Conservation (phyloP, 2,113 vertebrate species). For the Eptesicus fuscus region DNA sequence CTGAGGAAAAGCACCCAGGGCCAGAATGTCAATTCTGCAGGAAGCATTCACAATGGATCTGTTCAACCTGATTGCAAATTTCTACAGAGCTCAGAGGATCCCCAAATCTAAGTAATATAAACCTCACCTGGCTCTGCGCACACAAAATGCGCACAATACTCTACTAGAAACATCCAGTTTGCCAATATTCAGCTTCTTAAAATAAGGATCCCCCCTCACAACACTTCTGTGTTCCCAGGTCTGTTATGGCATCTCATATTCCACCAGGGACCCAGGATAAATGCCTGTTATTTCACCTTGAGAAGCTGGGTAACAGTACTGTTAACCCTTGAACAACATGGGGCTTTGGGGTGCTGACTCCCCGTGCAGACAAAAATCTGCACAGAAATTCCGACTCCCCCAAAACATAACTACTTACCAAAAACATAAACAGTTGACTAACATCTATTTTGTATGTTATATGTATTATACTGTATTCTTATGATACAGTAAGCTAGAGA, state of each 20-base stretch:
- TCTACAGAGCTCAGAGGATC: conserved; percentile 26
- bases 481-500: background rate
- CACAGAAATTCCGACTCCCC: background rate
- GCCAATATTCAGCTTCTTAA: background rate
- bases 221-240: too few relatives aligned
- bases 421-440: background rate
- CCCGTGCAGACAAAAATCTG: background rate
- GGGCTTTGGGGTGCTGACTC: too few relatives aligned
- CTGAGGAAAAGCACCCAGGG: background rate
- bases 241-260: background rate
- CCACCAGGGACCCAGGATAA: background rate
- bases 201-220: background rate
- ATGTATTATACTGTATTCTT: background rate
- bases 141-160: background rate
- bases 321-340: background rate
- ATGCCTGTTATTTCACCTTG: background rate
- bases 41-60: conserved; percentile 36
- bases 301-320: background rate
- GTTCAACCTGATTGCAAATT: conserved; percentile 45
- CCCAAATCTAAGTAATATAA: background rate
- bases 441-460: background rate
- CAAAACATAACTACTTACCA: background rate
- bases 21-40: conserved; percentile 43
- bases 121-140: background rate
- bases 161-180: background rate